Evolutionary conservation across 2,113 vertebrate genomes (phyloP), one percentile per base, ranked within the genome.

Genomic region (Eublepharis macularius): DNA sequence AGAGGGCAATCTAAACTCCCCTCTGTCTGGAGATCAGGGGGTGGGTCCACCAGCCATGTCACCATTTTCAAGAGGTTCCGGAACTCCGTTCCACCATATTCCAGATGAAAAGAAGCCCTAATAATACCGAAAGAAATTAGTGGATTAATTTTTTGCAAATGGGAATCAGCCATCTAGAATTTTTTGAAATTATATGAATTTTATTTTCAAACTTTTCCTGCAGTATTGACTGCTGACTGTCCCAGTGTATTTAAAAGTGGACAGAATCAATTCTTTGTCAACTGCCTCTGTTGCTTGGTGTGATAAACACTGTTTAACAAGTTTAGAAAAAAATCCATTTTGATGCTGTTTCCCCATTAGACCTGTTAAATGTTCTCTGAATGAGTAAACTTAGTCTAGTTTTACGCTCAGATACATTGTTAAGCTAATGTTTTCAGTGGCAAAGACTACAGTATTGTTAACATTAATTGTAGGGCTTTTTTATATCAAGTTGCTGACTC

Each of bases 241-340:
- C 78, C 83, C 54, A 21, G 76, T 81, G 83, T 66, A 92, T 84
- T 92, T 91, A 82, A 95, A 95, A 74, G 88, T 84, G 87, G 86
- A 88, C 91, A 90, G 74, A 91, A 96, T 95, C 83, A 1, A 95
- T 96, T 91, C 60, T 83, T 83, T 92, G 81, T 82, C 88, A 89
- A 79, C 86, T 88, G 89, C 63, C 82, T 95, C 39, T 92, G 88
- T 88, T 89, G 87, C 86, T 89, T 80, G 80, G 82, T 91, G 92
- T 91, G 91, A 96, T 91, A 93, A 95, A 95, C 84, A 93, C 76
- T 89, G 84, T 88, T 94, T 96, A 95, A 95, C 83, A 91, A 87
- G 80, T 91, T 81, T 66, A 45, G 82, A 89, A 92, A 93, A 92
- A 94, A 96, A 97, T 96, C 94, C 83, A 95, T 95, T 94, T 92